A percentile compares a stretch with the other conserved stretches of the same genome.
phyloP scores from a whole-genome alignment of 2,888 invertebrate genomes.

The Hyppa rectilinea region DNA sequence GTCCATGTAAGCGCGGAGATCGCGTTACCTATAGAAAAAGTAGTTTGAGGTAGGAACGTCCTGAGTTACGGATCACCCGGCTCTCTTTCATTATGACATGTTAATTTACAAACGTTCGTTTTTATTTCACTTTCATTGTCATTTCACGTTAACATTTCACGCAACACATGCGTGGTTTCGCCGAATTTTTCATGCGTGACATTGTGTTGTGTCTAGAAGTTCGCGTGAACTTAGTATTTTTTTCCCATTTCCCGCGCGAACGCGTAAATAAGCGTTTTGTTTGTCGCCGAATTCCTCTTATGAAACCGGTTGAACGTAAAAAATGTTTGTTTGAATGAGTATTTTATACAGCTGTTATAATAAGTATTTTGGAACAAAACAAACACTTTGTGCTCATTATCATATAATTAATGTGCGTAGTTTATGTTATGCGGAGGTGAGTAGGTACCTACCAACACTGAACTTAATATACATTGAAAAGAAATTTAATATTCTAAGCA shows the following conservation, averaged over 20 bases:
- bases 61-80: too few relatives aligned
- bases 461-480: constrained; percentile 30
- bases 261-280: background rate
- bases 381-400: constrained; percentile 24
- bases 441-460: constrained; percentile 14
- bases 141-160: too few relatives aligned
- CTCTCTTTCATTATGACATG: too few relatives aligned
- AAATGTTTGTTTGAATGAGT: background rate
- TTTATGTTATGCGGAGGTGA: background rate
- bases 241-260: background rate
- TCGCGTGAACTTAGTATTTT: background rate
- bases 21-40: too few relatives aligned
- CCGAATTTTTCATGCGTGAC: background rate
- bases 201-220: constrained; percentile 6
- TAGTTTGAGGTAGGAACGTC: too few relatives aligned
- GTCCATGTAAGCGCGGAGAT: too few relatives aligned
- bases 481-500: background rate
- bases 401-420: constrained; percentile 21
- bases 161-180: background rate
- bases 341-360: constrained; percentile 14
- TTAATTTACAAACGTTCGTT: too few relatives aligned
- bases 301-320: background rate
- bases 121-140: too few relatives aligned
- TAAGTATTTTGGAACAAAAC: constrained; percentile 34
- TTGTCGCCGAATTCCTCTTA: background rate